A percentile compares a stretch with the other conserved stretches of the same genome.
Conservation (phyloP, 2,888 invertebrate species). For the Pandemis corylana region DNA sequence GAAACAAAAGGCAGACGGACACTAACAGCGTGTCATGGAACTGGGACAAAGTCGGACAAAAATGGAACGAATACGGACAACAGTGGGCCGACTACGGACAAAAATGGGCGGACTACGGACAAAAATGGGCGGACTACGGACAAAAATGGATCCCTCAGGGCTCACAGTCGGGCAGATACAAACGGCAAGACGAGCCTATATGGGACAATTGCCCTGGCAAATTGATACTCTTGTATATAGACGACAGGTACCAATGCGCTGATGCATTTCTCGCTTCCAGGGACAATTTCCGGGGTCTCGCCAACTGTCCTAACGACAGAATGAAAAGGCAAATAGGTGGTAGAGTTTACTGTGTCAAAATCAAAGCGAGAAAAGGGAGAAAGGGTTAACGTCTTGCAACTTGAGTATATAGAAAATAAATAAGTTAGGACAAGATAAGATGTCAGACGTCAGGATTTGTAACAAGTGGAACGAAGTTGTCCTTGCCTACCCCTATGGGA, state of each 20-base stretch:
- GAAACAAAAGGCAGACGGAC: too few species aligned
- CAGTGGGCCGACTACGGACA: not conserved
- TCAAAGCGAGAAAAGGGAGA: not conserved
- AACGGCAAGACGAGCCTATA: not conserved
- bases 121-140: slow-evolving; percentile 18
- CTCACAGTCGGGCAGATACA: not conserved
- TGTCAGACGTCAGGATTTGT: too few species aligned
- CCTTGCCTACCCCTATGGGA: too few species aligned
- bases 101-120: not conserved
- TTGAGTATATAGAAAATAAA: too few species aligned
- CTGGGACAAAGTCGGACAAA: not conserved
- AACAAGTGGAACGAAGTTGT: too few species aligned
- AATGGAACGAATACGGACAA: not conserved
- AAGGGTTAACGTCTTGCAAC: too few species aligned
- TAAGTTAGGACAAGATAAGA: too few species aligned
- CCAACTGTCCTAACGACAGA: not conserved
- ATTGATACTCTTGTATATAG: not conserved
- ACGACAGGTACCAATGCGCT: not conserved
- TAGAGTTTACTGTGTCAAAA: not conserved
- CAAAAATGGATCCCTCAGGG: slow-evolving; percentile 6
- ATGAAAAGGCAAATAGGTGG: not conserved
- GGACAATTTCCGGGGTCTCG: not conserved
- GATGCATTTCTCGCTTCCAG: not conserved
- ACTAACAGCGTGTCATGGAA: not conserved
- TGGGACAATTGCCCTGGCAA: not conserved